Evolutionary conservation across 2,888 invertebrate genomes (phyloP), one percentile per base, ranked within the genome.

Genomic region (Petrolisthes cinctipes): DNA sequence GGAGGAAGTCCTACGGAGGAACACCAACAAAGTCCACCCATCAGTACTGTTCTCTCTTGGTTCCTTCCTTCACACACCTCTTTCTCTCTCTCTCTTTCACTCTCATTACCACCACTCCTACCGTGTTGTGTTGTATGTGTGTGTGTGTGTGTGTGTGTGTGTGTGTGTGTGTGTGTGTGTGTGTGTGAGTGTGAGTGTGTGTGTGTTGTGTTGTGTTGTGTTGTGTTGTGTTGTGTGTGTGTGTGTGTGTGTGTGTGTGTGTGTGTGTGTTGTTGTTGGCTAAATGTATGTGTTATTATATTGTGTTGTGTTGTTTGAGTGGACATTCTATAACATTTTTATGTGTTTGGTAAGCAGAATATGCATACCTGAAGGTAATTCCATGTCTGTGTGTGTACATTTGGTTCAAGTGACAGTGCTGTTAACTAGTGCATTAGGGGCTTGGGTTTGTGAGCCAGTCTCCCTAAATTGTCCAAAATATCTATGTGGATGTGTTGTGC

Each of bases 1-100:
- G 90, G 89, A 82, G 90, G 90, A 53, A 90, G 89, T 81, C 90
- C 90, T 90, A 82, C 7, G 80, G 61, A 61, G 61, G 61, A 17
- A 61, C 9, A 9, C 9, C 61, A 9, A 61, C 9, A 9, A 61
- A 61, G 61, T 61, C 61, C 61, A 61, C 11, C 61, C 61, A 61
- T 61, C 75, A 75, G 37, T 75, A 17, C 20, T 75, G 61, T 61
- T 37, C 37, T 37, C 37, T 37, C 37, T 37, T 9, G 61, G 61
- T 61, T 3, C 61, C 61, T 61, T 61, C 61, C 17, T 17, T 61
- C 61, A 61, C 61, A 9, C 11, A 61, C 61, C 61, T 17, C 61
- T 17, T 3, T 17, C 9, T 17, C 9, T 61, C 11, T 61, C 3
- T 2, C 11, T 61, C 11, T 61, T 3, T 61, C 37, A 37, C 37